A percentile compares a stretch with the other conserved stretches of the same genome.
phyloP scores from a whole-genome alignment of 2,113 vertebrate species.

The Peucedramus taeniatus region DNA sequence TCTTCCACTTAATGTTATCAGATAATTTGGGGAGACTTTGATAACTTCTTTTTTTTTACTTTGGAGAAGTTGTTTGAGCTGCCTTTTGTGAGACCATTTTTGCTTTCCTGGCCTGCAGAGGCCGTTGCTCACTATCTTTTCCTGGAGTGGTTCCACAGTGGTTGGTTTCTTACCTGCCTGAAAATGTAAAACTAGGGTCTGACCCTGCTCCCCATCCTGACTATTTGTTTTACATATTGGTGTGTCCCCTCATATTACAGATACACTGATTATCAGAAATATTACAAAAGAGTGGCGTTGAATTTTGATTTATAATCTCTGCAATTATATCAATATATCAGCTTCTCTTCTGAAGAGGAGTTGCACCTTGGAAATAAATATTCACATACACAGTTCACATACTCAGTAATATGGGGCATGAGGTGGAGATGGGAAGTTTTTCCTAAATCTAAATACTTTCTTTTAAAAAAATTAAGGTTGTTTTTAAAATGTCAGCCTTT shows the following conservation, averaged over 20 bases:
- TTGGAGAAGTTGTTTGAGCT: neutral
- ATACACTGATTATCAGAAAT: neutral
- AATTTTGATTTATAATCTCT: neutral
- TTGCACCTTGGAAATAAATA: neutral
- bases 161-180: neutral
- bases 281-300: neutral
- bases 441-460: neutral
- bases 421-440: neutral
- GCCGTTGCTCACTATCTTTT: conserved; percentile 42
- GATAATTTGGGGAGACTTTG: neutral
- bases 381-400: neutral
- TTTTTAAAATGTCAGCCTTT: neutral
- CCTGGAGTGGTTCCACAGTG: neutral
- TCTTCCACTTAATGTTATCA: neutral
- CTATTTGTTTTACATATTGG: neutral
- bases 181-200: neutral
- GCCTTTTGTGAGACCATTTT: neutral
- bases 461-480: neutral
- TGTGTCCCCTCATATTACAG: neutral
- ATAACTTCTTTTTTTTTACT: neutral
- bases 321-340: neutral
- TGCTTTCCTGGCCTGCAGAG: conserved; percentile 59
- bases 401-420: neutral
- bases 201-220: fast-evolving
- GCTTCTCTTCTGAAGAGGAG: neutral